These are phyloP conservation scores for Hypselothyrea guttata DNA, from an alignment of 2,888 invertebrate genomes.

Conservation along the genomic window DNA sequence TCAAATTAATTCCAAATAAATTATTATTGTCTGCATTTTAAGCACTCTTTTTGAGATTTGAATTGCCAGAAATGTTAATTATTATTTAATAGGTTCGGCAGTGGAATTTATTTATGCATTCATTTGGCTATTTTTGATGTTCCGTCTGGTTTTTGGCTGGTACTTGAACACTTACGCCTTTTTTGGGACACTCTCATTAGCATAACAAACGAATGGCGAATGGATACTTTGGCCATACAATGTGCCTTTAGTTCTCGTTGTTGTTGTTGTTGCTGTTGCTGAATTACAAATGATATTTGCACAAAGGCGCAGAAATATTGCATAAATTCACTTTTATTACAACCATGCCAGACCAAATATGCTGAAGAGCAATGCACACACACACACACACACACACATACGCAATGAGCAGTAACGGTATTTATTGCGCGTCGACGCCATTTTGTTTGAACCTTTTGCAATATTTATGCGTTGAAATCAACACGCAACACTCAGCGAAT, in stretches of 20 bases:
- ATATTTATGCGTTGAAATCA: slow-evolving; percentile 77
- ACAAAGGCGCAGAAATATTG: slow-evolving; percentile 74
- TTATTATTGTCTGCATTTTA: slow-evolving; percentile 1
- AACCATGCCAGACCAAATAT: slow-evolving; percentile 33
- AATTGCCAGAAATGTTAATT: slow-evolving; percentile 35
- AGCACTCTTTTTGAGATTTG: background rate
- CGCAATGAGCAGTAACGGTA: slow-evolving; percentile 48
- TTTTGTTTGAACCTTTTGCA: slow-evolving; percentile 75
- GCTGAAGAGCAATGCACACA: slow-evolving; percentile 30
- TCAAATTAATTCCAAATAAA: no score
- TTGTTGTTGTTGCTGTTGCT: slow-evolving; percentile 33
- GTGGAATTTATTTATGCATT: slow-evolving; percentile 10
- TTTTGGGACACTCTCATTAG: slow-evolving; percentile 54
- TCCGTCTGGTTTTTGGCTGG: slow-evolving; percentile 9
- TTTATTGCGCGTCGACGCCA: slow-evolving; percentile 77
- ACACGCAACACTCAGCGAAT: slow-evolving; percentile 68
- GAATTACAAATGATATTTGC: slow-evolving; percentile 72
- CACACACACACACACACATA: slow-evolving; percentile 8
- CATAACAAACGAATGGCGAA: slow-evolving; percentile 63
- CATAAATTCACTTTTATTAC: slow-evolving; percentile 77
- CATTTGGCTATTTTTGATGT: slow-evolving; percentile 16
- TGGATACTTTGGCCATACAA: slow-evolving; percentile 33
- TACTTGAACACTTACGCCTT: slow-evolving; percentile 46
- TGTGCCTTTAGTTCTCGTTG: slow-evolving; percentile 27
- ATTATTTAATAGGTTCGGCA: slow-evolving; percentile 52